phyloP scores from a whole-genome alignment of 2,888 invertebrate species.

The Pachliopta kotzebuea region DNA sequence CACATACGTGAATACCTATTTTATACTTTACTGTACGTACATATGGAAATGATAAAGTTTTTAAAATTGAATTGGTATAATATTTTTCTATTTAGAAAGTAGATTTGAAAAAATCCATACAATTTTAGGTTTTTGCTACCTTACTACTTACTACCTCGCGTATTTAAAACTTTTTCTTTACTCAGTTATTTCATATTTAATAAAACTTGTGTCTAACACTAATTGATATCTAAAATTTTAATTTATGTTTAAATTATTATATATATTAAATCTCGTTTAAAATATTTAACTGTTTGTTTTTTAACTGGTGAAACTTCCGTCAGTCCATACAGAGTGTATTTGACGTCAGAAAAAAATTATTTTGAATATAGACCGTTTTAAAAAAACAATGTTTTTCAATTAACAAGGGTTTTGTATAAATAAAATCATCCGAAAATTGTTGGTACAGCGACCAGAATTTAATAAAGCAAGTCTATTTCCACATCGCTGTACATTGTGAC shows the following conservation, averaged over 20 bases:
- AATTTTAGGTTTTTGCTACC: too few species aligned
- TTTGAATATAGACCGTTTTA: constrained; percentile 13
- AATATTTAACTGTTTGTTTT: background rate
- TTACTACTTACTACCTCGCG: too few species aligned
- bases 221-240: too few species aligned
- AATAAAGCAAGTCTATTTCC: constrained; percentile 71
- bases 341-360: constrained; percentile 4
- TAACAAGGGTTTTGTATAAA: constrained; percentile 25
- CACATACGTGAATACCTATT: constrained; percentile 7
- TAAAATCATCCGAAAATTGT: constrained; percentile 37
- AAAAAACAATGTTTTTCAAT: constrained; percentile 25
- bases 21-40: constrained; percentile 6
- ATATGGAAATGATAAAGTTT: background rate
- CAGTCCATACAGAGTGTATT: background rate
- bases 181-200: background rate
- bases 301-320: background rate
- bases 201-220: background rate
- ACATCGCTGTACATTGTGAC: constrained; percentile 52
- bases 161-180: background rate
- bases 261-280: too few species aligned
- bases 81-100: background rate
- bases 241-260: too few species aligned
- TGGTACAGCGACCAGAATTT: constrained; percentile 50
- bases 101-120: too few species aligned
- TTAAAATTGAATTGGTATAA: background rate